A percentile compares a stretch with the other conserved stretches of the same genome.
These are phyloP conservation scores for Watersipora subatra DNA, from an alignment of 1,140 invertebrate species.

Conservation along the genomic window DNA sequence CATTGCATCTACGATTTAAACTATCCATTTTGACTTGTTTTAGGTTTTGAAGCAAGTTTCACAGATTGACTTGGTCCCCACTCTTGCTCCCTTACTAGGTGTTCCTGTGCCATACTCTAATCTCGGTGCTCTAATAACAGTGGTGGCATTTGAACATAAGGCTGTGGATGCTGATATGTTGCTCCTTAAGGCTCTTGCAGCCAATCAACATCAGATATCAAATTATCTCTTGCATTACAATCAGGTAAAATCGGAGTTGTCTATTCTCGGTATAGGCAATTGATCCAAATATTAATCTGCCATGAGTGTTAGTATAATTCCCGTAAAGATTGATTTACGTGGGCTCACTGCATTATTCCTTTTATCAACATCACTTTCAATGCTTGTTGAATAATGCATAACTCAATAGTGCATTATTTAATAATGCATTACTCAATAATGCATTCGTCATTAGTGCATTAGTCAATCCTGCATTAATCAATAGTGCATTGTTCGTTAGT, in stretches of 20 bases:
- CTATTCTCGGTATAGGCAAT: too few relatives aligned
- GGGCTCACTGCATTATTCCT: too few relatives aligned
- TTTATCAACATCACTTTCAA: too few relatives aligned
- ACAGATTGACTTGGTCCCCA: constrained; percentile 87
- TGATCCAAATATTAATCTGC: too few relatives aligned
- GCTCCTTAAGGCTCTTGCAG: constrained; percentile 42
- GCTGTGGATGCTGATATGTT: not conserved
- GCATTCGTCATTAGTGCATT: too few relatives aligned
- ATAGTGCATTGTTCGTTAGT: too few relatives aligned
- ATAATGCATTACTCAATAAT: too few relatives aligned
- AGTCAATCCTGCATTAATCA: too few relatives aligned
- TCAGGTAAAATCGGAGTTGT: not conserved
- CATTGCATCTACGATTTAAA: not conserved
- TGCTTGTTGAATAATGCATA: too few relatives aligned
- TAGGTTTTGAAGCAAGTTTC: constrained; percentile 17
- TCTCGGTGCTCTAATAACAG: constrained; percentile 63
- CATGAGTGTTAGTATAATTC: too few relatives aligned
- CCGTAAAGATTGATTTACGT: too few relatives aligned
- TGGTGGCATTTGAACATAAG: constrained; percentile 46
- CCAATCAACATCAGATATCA: constrained; percentile 61
- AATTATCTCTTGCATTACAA: constrained; percentile 45
- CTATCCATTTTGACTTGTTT: not conserved
- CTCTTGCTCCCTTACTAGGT: constrained; percentile 68
- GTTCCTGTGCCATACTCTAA: constrained; percentile 85
- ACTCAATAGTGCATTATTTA: too few relatives aligned